A percentile compares a stretch with the other conserved stretches of the same genome.
Evolutionary conservation across 2,888 invertebrate species (phyloP).

Genomic region (Apamea anceps): DNA sequence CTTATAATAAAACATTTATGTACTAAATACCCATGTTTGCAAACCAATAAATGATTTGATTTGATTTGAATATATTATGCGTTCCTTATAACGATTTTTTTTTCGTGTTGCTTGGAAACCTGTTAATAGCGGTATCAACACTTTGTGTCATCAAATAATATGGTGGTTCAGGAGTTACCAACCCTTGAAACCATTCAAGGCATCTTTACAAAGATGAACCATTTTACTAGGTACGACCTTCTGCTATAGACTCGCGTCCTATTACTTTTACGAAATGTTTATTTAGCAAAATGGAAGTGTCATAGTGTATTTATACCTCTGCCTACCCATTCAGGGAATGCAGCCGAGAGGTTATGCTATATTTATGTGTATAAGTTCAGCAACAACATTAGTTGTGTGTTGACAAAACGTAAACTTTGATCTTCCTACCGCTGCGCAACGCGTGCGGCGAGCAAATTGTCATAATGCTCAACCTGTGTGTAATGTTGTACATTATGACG

Average conservation of each 20-base stretch:
- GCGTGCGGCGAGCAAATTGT: conserved; percentile 5
- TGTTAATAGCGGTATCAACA: conserved; percentile 33
- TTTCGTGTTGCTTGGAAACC: conserved; percentile 50
- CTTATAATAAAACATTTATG: no score
- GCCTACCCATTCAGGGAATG: neutral
- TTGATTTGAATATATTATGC: neutral
- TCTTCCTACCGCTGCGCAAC: conserved; percentile 12
- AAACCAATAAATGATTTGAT: no score
- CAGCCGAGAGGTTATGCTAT: neutral
- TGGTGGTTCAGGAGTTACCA: neutral
- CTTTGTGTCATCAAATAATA: conserved; percentile 42
- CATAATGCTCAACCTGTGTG: conserved; percentile 4
- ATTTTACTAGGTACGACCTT: neutral
- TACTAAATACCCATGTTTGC: no score
- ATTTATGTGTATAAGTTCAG: neutral
- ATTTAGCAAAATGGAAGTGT: neutral
- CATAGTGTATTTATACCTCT: neutral
- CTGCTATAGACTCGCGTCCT: neutral
- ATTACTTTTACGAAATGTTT: neutral
- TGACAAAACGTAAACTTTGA: conserved; percentile 8
- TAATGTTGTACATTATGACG: conserved; percentile 5
- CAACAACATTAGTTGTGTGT: conserved; percentile 4
- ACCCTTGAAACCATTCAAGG: neutral
- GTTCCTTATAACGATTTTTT: conserved; percentile 11
- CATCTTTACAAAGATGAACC: neutral